phyloP scores from a whole-genome alignment of 2,888 invertebrate genomes.

The Zaprionus obscuricornis region DNA sequence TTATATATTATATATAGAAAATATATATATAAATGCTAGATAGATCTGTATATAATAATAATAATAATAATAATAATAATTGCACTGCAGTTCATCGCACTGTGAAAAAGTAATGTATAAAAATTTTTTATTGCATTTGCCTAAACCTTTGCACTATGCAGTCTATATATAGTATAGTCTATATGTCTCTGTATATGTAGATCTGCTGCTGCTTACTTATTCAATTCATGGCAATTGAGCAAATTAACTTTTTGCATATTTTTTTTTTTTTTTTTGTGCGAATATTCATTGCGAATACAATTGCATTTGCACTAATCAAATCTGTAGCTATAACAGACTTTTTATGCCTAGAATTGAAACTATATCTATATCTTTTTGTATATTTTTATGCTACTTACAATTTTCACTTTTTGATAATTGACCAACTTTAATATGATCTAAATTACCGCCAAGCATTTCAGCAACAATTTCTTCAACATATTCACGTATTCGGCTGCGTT shows the following conservation, averaged over 20 bases:
- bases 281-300: slow-evolving; percentile 28
- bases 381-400: slow-evolving; percentile 86
- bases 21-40: no score
- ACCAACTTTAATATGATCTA: slow-evolving; percentile 89
- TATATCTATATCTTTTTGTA: neutral
- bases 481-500: slow-evolving; percentile 88
- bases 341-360: neutral
- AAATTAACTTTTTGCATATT: no score
- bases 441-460: slow-evolving; percentile 89
- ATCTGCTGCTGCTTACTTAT: slow-evolving; percentile 25
- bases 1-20: no score
- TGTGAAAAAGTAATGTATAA: neutral
- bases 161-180: neutral
- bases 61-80: no score
- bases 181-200: slow-evolving; percentile 1
- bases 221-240: slow-evolving; percentile 42
- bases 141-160: neutral
- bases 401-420: slow-evolving; percentile 89
- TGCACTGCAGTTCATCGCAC: neutral
- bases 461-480: slow-evolving; percentile 91
- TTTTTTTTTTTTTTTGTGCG: no score
- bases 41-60: no score
- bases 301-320: slow-evolving; percentile 62
- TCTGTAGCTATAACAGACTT: slow-evolving; percentile 41
- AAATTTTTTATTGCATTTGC: neutral